Percentiles rank a stretch among this genome's conserved stretches.
Evolutionary conservation across 2,888 invertebrate genomes (phyloP).

Genomic region (Homarus gammarus): DNA sequence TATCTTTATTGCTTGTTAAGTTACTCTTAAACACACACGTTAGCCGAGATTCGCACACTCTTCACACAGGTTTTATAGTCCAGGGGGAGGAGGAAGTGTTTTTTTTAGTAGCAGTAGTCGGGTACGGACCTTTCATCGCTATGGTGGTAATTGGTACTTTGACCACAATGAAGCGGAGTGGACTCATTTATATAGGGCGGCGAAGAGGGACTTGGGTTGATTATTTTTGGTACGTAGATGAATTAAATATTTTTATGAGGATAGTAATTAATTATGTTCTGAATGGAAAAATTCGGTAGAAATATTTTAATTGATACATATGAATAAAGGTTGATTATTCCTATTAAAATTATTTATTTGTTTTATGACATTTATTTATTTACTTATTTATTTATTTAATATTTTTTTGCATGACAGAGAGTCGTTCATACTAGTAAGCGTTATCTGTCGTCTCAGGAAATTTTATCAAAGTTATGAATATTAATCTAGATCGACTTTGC

Average conservation of each 20-base stretch:
- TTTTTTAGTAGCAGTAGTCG: neutral
- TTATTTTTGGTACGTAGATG: neutral
- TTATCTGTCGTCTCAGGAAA: neutral
- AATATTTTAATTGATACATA: too few species aligned
- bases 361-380: too few species aligned
- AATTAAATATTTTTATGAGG: neutral
- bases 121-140: neutral
- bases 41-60: slow-evolving; percentile 67
- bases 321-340: too few species aligned
- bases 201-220: neutral
- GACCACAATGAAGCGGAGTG: neutral
- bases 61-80: slow-evolving; percentile 54
- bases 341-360: too few species aligned
- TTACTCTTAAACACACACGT: slow-evolving; percentile 64
- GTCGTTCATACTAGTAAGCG: too few species aligned
- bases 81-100: slow-evolving; percentile 37
- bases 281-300: too few species aligned
- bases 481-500: neutral
- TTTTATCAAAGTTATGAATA: neutral
- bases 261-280: too few species aligned
- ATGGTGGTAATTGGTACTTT: neutral
- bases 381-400: too few species aligned
- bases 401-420: too few species aligned
- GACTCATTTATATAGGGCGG: neutral
- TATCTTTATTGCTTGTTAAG: slow-evolving; percentile 71